Evolutionary conservation across 2,797 vertebrate species (phyloP).

Genomic region (Channa striata): DNA sequence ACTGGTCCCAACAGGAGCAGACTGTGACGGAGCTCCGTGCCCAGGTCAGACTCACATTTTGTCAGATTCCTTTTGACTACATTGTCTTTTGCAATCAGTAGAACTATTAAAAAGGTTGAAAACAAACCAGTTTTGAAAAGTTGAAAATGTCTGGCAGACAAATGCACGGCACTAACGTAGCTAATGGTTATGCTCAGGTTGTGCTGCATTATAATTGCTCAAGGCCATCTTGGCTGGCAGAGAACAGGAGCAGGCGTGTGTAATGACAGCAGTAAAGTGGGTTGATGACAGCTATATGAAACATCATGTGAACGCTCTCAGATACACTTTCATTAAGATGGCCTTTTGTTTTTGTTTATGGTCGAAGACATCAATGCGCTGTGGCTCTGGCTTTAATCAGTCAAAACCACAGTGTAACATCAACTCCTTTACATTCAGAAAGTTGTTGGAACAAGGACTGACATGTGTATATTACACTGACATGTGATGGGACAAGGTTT

Average conservation of each 20-base stretch:
- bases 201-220: slow-evolving; percentile 16
- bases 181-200: slow-evolving; percentile 4
- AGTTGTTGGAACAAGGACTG: not conserved
- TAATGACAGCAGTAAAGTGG: slow-evolving; percentile 20
- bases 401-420: not conserved
- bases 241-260: slow-evolving; percentile 18
- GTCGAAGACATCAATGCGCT: not conserved
- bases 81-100: no score
- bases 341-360: not conserved
- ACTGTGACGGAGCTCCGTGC: slow-evolving; percentile 73
- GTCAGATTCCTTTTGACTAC: not conserved
- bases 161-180: not conserved
- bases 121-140: not conserved
- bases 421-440: not conserved
- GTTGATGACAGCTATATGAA: slow-evolving; percentile 13
- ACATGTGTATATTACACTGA: no score
- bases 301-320: slow-evolving; percentile 26
- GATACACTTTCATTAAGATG: not conserved
- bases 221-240: slow-evolving; percentile 14
- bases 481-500: no score
- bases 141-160: not conserved
- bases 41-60: slow-evolving; percentile 72
- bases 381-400: not conserved
- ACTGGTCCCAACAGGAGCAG: slow-evolving; percentile 76
- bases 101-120: not conserved